Evolutionary conservation across 1,140 invertebrate species (phyloP).

Genomic region (Calosoma granatense): DNA sequence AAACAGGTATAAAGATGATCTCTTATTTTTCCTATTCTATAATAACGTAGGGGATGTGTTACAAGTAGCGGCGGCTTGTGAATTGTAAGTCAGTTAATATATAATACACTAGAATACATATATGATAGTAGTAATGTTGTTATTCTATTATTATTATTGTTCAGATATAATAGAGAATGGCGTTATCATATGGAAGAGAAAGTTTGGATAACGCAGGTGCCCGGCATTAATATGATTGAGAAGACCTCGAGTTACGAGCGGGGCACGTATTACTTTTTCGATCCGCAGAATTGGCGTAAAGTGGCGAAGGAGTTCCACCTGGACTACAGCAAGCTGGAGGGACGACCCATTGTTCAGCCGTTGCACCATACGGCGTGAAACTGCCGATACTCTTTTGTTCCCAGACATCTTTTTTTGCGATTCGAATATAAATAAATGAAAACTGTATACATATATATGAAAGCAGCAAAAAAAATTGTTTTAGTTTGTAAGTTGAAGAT

Average conservation of each 20-base stretch:
- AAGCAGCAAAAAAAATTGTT: background rate
- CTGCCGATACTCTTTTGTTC: constrained; percentile 5
- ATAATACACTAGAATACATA: too few relatives aligned
- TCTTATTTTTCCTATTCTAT: constrained; percentile 99
- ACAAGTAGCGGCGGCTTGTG: constrained; percentile 90
- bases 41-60: constrained; percentile 96
- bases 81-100: constrained; percentile 71
- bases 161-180: constrained; percentile 94
- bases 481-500: background rate
- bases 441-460: constrained; percentile 30
- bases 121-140: too few relatives aligned
- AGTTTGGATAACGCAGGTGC: constrained; percentile 97
- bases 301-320: constrained; percentile 93
- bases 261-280: constrained; percentile 98
- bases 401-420: background rate
- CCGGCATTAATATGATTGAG: constrained; percentile 81
- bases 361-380: constrained; percentile 23
- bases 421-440: constrained; percentile 34
- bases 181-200: constrained; percentile 98
- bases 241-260: constrained; percentile 93
- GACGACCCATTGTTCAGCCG: constrained; percentile 50
- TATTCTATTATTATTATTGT: too few relatives aligned
- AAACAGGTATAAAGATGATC: constrained; percentile 95
- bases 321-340: constrained; percentile 95
- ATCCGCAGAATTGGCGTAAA: constrained; percentile 93